Percentiles rank a stretch among this genome's conserved stretches.
Conservation (phyloP, 2,113 vertebrate genomes). For the Forbesichthys papilliferus region DNA sequence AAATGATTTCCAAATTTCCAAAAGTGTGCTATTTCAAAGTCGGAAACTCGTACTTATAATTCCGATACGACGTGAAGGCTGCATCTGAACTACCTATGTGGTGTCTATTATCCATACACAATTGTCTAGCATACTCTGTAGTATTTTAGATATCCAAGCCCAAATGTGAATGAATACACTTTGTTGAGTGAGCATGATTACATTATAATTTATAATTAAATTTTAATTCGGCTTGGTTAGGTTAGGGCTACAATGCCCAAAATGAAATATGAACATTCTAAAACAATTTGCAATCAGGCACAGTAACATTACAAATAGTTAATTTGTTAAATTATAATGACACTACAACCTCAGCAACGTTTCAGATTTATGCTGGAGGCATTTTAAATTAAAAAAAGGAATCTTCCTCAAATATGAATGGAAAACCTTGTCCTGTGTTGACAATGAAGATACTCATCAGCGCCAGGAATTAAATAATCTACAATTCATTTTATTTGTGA, state of each 20-base stretch:
- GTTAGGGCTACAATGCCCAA: too few relatives aligned
- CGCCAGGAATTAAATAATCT: conserved; percentile 34
- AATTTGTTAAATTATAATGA: background rate
- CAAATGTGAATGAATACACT: too few relatives aligned
- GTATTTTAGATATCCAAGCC: background rate
- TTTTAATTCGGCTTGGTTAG: background rate
- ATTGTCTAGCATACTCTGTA: background rate
- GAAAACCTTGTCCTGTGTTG: conserved; percentile 34
- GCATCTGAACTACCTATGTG: background rate
- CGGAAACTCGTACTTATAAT: too few relatives aligned
- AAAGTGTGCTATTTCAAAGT: too few relatives aligned
- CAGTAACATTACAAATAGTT: background rate
- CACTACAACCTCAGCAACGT: background rate
- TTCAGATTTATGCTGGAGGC: conserved; percentile 16
- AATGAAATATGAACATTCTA: too few relatives aligned
- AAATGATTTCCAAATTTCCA: too few relatives aligned
- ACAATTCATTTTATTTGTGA: conserved; percentile 34
- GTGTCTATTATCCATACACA: background rate
- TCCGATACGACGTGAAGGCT: too few relatives aligned
- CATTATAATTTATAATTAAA: too few relatives aligned
- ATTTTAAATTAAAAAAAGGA: conserved; percentile 18
- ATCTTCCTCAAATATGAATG: conserved; percentile 30
- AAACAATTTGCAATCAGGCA: too few relatives aligned
- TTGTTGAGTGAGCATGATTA: too few relatives aligned
- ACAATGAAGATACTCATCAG: conserved; percentile 50